Percentiles rank a stretch among this genome's conserved stretches.
phyloP scores from a whole-genome alignment of 2,888 invertebrate genomes.

The Sesia apiformis region DNA sequence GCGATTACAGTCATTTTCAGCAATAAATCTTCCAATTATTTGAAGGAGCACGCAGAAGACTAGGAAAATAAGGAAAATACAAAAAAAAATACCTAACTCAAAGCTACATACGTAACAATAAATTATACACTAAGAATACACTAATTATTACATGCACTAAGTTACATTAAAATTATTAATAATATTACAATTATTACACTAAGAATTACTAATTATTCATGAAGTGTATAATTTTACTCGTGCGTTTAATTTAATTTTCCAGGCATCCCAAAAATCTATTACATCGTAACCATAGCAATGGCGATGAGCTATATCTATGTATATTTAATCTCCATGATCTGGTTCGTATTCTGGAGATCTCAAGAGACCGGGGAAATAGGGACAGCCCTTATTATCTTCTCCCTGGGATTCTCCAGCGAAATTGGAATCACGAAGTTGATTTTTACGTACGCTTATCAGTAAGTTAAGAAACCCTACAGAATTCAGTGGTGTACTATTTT shows the following conservation, averaged over 20 bases:
- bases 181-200: too few relatives aligned
- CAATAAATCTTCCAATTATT: too few relatives aligned
- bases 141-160: too few relatives aligned
- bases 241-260: conserved; percentile 4
- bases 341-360: conserved; percentile 31
- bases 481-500: too few relatives aligned
- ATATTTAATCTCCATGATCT: conserved; percentile 30
- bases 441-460: conserved; percentile 29
- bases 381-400: conserved; percentile 26
- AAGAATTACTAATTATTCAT: too few relatives aligned
- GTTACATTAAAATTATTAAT: too few relatives aligned
- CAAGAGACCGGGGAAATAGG: conserved; percentile 25
- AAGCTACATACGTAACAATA: too few relatives aligned
- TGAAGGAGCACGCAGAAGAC: too few relatives aligned
- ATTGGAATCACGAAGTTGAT: conserved; percentile 29
- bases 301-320: conserved; percentile 27
- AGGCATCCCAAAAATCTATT: conserved; percentile 28
- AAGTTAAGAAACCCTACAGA: conserved; percentile 5
- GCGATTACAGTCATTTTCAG: too few relatives aligned
- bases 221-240: neutral
- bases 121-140: too few relatives aligned
- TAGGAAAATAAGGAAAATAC: too few relatives aligned
- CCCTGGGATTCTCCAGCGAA: conserved; percentile 29
- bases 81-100: too few relatives aligned
- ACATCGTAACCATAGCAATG: conserved; percentile 18